Evolutionary conservation across 2,797 vertebrate genomes (phyloP), one percentile per base, ranked within the genome.

Genomic region (Esox masquinongy): DNA sequence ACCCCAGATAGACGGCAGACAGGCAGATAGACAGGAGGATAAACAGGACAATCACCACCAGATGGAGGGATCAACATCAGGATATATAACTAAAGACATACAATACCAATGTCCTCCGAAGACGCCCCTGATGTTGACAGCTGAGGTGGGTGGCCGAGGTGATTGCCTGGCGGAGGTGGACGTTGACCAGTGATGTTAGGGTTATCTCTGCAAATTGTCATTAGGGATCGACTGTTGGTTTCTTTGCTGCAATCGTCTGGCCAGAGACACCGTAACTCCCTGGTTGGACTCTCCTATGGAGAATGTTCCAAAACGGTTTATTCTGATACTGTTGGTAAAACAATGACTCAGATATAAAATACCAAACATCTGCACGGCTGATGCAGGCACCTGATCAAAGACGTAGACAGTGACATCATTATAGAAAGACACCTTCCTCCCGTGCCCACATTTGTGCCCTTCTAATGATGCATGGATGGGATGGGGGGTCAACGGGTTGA

Each of bases 401-500:
- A 92, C 70, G 77, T 81, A 90, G 67, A 92, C 83, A 0, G 73
- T 78, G 79, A 92, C 91, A 61, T 91, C 88, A 22, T 89, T 85
- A 66, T 82, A 71, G 24, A 92, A 92, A 72, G 89, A 90, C 74
- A 92, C 86, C 79, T 85, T 92, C 78, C 76, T 90, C 74, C 73
- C 76, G 39, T 73, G 83, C 19, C 36, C 34, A 0, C 12, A 50
- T 1, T 51, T 0, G 24, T 81, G 11, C 12, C 6, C 16, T 1
- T 31, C 17, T 0, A 26, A 9, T 5, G 56, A 49, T 24, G 51
- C 22, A 51, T 11, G 56, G 56, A 14, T 31, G 26, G 61, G 24
- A 24, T 26, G 61, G 26, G 61, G 61, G 15, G 26, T 64, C 61
- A 64, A 14, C 6, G 15, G 61, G 61, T 2, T 64, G 61, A 0